phyloP scores from a whole-genome alignment of 2,888 invertebrate species.

The Blastobasis adustella region DNA sequence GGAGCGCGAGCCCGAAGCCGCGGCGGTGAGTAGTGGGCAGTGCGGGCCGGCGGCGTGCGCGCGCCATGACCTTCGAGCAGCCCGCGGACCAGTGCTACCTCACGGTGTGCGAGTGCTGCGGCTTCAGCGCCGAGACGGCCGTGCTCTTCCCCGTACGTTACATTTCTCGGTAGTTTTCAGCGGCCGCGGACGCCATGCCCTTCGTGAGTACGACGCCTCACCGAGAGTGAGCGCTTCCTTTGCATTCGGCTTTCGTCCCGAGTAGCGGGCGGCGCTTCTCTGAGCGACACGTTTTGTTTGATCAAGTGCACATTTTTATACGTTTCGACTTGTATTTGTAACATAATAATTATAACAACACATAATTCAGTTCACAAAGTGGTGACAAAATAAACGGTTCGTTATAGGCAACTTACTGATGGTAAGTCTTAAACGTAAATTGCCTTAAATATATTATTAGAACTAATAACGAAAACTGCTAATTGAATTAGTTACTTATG shows the following conservation, averaged over 20 bases:
- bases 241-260: constrained; percentile 5
- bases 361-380: background rate
- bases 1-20: constrained; percentile 44
- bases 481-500: too few species aligned
- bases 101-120: constrained; percentile 72
- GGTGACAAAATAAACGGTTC: too few species aligned
- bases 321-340: too few species aligned
- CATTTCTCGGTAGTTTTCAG: constrained; percentile 64
- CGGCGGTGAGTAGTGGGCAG: constrained; percentile 28
- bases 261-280: background rate
- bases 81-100: constrained; percentile 64
- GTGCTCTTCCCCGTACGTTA: constrained; percentile 69
- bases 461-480: too few species aligned
- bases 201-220: constrained; percentile 61
- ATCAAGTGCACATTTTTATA: constrained; percentile 32
- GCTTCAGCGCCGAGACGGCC: constrained; percentile 69
- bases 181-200: constrained; percentile 53
- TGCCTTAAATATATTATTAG: too few species aligned
- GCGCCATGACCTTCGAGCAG: constrained; percentile 72
- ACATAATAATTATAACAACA: too few species aligned
- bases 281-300: constrained; percentile 22
- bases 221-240: constrained; percentile 44
- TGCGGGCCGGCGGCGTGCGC: constrained; percentile 38
- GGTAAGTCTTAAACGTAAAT: too few species aligned
- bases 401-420: too few species aligned